Conservation (phyloP, 1,140 invertebrate species). For the Cotesia chilonis region DNA sequence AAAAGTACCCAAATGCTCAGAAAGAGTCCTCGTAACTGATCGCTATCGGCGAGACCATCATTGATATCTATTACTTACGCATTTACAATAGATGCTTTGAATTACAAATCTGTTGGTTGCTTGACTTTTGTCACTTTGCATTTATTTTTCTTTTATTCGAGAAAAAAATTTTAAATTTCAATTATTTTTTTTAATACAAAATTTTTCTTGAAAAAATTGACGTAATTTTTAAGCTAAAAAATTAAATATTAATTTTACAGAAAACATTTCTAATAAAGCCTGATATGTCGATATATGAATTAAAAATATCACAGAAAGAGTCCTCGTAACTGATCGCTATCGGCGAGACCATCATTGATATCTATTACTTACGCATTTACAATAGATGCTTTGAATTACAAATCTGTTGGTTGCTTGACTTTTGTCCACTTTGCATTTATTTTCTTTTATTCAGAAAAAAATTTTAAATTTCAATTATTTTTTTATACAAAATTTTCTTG, state of each 20-base stretch:
- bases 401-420: background rate
- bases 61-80: conserved; percentile 9
- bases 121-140: background rate
- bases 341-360: conserved; percentile 36
- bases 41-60: conserved; percentile 47
- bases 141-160: background rate
- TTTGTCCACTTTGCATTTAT: background rate
- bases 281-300: no score
- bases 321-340: conserved; percentile 61
- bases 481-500: no score
- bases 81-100: background rate
- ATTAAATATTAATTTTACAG: no score
- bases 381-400: background rate
- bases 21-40: conserved; percentile 59
- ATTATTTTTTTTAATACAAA: no score
- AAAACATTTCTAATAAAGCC: no score
- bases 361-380: background rate
- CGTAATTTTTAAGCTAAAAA: no score
- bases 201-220: no score
- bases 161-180: background rate
- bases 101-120: no score
- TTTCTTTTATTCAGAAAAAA: background rate
- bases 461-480: background rate
- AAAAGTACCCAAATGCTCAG: conserved; percentile 22
- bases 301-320: conserved; percentile 34